Base-by-base conservation (phyloP, 2,888 invertebrate genomes). In the Torymus aiolomorphi region DNA sequence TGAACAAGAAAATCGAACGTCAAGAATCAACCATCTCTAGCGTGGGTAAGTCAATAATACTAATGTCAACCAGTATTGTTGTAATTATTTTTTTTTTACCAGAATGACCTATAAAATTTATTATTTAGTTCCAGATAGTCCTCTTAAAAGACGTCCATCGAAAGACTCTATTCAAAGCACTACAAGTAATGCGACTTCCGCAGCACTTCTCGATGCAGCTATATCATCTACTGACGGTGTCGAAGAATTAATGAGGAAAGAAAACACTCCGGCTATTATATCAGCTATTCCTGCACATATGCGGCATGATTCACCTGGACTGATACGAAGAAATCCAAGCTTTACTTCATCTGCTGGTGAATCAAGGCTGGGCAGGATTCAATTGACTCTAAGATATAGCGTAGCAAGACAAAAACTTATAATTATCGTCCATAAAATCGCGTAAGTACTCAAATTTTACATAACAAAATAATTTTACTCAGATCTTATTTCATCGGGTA, bases 371-470 rank as follows among this genome's bases (percentile, higher is more conserved):
- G 96, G 97, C 0, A 93, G 96, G 82, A 95, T 98, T 82, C 94
- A 97, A 88, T 88, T 98, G 67, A 96, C 97, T 0, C 91, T 98
- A 61, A 94, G 96, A 74, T 98, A 97, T 91, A 96, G 96, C 87
- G 93, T 94, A 73, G 95, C 95, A 86, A 93, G 97, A 72, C 97
- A 97, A 90, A 94, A 95, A 81, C 92, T 98, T 18, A 93, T 95
- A 74, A 93, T 97, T 52, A 95, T 96, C 13, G 94, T 98, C 1
- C 97, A 98, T 90, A 97, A 96, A 92, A 95, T 97, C 83, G 94
- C 95, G 96, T 97, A 93, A 94, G 96, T 93, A 85, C 12, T 63
- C 13, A 52, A n/a, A 3, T 67, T 51, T 20, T 12, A 42, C 14
- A 13, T 63, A 42, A 18, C 5, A 63, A 16, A 52, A 52, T 3